Evolutionary conservation across 2,888 invertebrate species (phyloP).

Genomic region (Drosophila acutilabella): DNA sequence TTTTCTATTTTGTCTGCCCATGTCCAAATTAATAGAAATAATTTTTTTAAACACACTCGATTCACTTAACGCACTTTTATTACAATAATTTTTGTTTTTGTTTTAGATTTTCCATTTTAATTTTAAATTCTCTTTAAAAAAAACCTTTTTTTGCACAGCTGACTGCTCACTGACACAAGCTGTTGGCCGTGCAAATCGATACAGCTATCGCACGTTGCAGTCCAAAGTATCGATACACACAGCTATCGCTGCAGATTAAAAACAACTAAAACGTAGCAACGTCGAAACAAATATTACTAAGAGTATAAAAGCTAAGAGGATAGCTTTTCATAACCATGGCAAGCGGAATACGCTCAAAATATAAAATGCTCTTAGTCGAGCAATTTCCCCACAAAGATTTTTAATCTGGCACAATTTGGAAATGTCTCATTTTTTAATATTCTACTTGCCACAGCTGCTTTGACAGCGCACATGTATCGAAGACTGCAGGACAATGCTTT

Average conservation of each 20-base stretch:
- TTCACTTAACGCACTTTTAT: background rate
- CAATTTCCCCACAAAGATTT: background rate
- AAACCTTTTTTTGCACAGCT: background rate
- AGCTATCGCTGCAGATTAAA: constrained; percentile 8
- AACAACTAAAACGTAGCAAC: constrained; percentile 31
- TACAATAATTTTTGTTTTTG: background rate
- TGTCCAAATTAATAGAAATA: too few relatives aligned
- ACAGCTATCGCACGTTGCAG: background rate
- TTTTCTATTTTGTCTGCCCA: background rate
- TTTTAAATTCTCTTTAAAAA: background rate
- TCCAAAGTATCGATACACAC: background rate
- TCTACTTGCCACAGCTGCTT: constrained; percentile 85
- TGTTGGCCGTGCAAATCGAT: constrained; percentile 13
- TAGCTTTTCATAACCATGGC: too few relatives aligned
- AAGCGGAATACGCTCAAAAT: background rate
- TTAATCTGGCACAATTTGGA: too few relatives aligned
- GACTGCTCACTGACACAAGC: constrained; percentile 24
- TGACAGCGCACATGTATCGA: too few relatives aligned
- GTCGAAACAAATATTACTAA: background rate
- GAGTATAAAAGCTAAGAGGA: background rate
- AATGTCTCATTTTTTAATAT: constrained; percentile 69
- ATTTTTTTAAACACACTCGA: background rate
- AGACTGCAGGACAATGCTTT: constrained; percentile 86
- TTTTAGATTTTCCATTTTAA: background rate
- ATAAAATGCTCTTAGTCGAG: constrained; percentile 26